Base-by-base conservation (phyloP, 2,113 vertebrate genomes). In the Chloebia gouldiae region DNA sequence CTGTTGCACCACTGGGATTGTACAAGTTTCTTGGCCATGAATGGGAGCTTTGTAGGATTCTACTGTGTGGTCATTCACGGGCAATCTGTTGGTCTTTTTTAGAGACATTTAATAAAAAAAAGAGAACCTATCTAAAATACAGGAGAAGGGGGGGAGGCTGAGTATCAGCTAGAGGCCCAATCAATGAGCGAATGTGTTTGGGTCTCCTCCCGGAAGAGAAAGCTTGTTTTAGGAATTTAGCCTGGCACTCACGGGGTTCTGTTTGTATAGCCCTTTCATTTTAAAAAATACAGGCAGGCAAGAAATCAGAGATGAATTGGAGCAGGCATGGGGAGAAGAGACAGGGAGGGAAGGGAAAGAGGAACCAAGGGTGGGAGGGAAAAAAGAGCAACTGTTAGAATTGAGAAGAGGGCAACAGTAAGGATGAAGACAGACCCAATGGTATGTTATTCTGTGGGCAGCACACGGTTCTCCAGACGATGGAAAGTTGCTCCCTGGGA, bases 11-110 rank as follows among this genome's bases (percentile, higher is more conserved):
- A 77, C 80, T 94, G 94, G 96, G 96, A 96, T 96, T 95, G 95
- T 95, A 90, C 92, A 92, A 72, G 81, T 96, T 96, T 94, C 77
- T 96, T 86, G 94, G 91, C 93, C 63, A 82, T 98, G 97, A 98
- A 98, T 97, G 72, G 96, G 81, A 92, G 94, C 97, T 97, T 97
- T 98, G 97, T 98, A 88, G 95, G 91, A 92, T 88, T 96, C 95
- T 53, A 95, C 97, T 98, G 97, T 97, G 97, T 97, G 96, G 96
- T 97, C 97, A 97, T 97, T 98, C 97, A 98, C 80, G 7, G 61
- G 81, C 91, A 95, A 97, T 97, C 96, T 97, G 97, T 97, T 97
- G 95, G 95, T 63, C 94, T 89, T 96, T 96, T 97, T 96, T 95
- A 96, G 96, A 95, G 82, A 88, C 9, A 3, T 95, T 96, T 87